Percentiles rank a stretch among this genome's conserved stretches.
phyloP scores from a whole-genome alignment of 1,140 invertebrate species.

The Dreissena polymorpha region DNA sequence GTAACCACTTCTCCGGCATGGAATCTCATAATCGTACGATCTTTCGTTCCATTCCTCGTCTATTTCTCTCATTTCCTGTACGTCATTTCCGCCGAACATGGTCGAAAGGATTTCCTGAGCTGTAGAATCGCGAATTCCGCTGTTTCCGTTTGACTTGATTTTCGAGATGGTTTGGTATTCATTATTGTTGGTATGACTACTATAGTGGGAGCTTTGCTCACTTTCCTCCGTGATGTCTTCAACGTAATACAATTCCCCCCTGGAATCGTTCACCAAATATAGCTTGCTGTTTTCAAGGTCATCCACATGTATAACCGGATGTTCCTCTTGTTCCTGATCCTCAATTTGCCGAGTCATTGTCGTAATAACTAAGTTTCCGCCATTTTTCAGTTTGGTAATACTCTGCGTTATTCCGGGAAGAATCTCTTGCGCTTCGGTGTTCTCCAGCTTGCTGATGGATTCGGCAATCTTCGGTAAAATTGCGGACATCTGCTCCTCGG shows the following conservation, averaged over 20 bases:
- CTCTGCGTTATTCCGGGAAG: conserved; percentile 52
- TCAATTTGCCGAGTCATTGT: conserved; percentile 50
- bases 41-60: conserved; percentile 52
- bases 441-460: conserved; percentile 40
- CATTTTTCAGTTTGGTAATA: conserved; percentile 48
- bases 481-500: conserved; percentile 34
- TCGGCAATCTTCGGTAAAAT: conserved; percentile 48
- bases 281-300: conserved; percentile 52
- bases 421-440: conserved; percentile 39
- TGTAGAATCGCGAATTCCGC: conserved; percentile 36
- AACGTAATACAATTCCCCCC: conserved; percentile 46
- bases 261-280: conserved; percentile 47
- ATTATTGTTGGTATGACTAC: conserved; percentile 26
- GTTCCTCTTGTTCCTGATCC: conserved; percentile 31
- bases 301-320: conserved; percentile 41
- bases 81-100: conserved; percentile 34
- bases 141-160: conserved; percentile 29
- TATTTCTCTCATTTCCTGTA: conserved; percentile 35
- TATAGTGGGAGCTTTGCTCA: neutral
- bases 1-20: conserved; percentile 19
- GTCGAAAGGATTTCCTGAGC: conserved; percentile 36
- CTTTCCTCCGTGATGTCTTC: conserved; percentile 32
- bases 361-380: conserved; percentile 51
- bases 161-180: conserved; percentile 35
- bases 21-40: conserved; percentile 45